Base-by-base conservation (phyloP, 2,797 vertebrate genomes). In the Chaenodraco wilsoni region DNA sequence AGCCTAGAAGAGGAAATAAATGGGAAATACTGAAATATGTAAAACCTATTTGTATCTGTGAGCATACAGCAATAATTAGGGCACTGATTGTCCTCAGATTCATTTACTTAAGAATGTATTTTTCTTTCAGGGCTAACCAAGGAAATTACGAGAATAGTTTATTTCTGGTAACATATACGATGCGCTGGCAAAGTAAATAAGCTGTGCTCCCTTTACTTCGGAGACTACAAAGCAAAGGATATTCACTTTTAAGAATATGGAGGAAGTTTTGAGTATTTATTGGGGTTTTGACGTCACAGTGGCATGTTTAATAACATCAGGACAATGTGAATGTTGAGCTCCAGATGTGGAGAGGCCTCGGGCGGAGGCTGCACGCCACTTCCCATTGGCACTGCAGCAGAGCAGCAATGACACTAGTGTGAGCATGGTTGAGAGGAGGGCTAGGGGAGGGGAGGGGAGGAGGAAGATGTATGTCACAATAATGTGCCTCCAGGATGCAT, bases 401-500 rank as follows among this genome's bases (percentile, higher is more conserved):
- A 83, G 86, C 72, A 65, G 81, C 82, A 19, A 82, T 86, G 92
- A 89, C 88, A 90, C 88, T 60, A 74, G 82, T 3, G 74, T 82
- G 71, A 64, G 81, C 70, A 57, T 76, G 79, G 78, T 78, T 88
- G 79, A 91, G 78, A 89, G 74, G 89, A 91, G 68, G 83, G 87
- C 87, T 79, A 65, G 64, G 74, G 85, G 82, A 89, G 81, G 85
- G 88, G 72, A 51, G 82, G 85, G 88, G 72, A 51, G 82, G 81
- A 78, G 81, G 87, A 85, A 84, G 85, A 84, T 91, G 84, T 87
- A 88, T 87, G 89, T 92, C 92, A 92, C 91, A 94, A 93, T 93
- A 93, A 93, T 92, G 84, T 91, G 93, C 91, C 94, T 94, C 82
- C 84, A 91, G 90, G 93, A 93, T 74, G 76, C 85, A 91, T 95